Percentiles rank a stretch among this genome's conserved stretches.
phyloP scores from a whole-genome alignment of 2,888 invertebrate genomes.

The Cephus pulcher region DNA sequence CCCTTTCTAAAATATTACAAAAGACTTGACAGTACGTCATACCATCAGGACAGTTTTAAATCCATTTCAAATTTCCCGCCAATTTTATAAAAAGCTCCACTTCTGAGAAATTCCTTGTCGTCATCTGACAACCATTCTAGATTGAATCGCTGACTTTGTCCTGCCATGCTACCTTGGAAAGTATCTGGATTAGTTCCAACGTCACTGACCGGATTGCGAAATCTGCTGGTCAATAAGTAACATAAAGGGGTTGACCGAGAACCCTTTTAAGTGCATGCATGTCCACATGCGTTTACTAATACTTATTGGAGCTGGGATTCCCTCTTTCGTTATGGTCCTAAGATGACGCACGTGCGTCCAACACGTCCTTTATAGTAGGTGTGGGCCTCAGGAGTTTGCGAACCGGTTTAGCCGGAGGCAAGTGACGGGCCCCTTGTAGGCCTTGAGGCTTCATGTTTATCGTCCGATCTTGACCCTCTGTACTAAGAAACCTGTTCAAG shows the following conservation, averaged over 20 bases:
- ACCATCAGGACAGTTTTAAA: not conserved
- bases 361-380: slow-evolving; percentile 25
- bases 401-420: slow-evolving; percentile 22
- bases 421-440: slow-evolving; percentile 32
- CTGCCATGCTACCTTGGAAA: not conserved
- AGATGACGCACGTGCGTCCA: slow-evolving; percentile 26
- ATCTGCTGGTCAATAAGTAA: not conserved
- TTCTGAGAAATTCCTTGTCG: not conserved
- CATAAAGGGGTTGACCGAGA: not conserved
- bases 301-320: not conserved
- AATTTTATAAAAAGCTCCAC: not conserved
- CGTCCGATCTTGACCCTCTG: not conserved
- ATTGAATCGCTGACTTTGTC: not conserved
- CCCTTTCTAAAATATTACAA: not conserved
- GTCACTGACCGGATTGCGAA: not conserved
- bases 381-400: slow-evolving; percentile 12
- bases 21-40: not conserved
- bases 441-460: slow-evolving; percentile 21
- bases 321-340: slow-evolving; percentile 26
- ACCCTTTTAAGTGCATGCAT: not conserved
- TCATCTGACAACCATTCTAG: not conserved
- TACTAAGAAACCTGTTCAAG: not conserved
- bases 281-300: not conserved
- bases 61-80: not conserved
- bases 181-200: not conserved